phyloP scores from a whole-genome alignment of 2,888 invertebrate genomes.

The Rapana venosa region DNA sequence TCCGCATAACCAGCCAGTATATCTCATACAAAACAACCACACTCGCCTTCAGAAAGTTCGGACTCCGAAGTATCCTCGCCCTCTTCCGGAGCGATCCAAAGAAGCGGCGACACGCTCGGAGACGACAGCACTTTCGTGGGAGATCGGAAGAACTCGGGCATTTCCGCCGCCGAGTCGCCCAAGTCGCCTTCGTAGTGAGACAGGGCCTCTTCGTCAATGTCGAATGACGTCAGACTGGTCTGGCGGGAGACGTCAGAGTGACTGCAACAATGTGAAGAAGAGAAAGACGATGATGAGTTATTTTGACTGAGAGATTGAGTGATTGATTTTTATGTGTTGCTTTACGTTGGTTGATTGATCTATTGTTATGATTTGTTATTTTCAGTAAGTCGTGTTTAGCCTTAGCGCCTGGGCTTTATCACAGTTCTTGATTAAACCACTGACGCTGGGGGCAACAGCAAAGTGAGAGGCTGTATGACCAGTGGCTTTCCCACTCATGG shows the following conservation, averaged over 20 bases:
- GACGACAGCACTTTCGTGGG: slow-evolving; percentile 45
- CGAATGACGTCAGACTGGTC: slow-evolving; percentile 49
- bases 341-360: not conserved
- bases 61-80: slow-evolving; percentile 43
- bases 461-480: too few species aligned
- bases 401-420: too few species aligned
- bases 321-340: not conserved
- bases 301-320: too few species aligned
- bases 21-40: too few species aligned
- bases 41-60: slow-evolving; percentile 46
- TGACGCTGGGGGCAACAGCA: too few species aligned
- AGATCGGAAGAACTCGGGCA: slow-evolving; percentile 28
- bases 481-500: too few species aligned
- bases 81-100: slow-evolving; percentile 44
- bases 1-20: too few species aligned
- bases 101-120: slow-evolving; percentile 38
- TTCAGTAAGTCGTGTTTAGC: too few species aligned
- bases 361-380: not conserved
- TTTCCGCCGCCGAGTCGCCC: slow-evolving; percentile 13
- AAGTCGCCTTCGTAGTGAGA: slow-evolving; percentile 32
- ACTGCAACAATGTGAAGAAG: slow-evolving; percentile 21
- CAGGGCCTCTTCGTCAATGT: slow-evolving; percentile 44
- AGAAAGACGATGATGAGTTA: too few species aligned
- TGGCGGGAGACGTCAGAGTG: slow-evolving; percentile 50
- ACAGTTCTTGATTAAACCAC: too few species aligned